Evolutionary conservation across 2,113 vertebrate genomes (phyloP), one percentile per base, ranked within the genome.

Genomic region (Phainopepla nitens): DNA sequence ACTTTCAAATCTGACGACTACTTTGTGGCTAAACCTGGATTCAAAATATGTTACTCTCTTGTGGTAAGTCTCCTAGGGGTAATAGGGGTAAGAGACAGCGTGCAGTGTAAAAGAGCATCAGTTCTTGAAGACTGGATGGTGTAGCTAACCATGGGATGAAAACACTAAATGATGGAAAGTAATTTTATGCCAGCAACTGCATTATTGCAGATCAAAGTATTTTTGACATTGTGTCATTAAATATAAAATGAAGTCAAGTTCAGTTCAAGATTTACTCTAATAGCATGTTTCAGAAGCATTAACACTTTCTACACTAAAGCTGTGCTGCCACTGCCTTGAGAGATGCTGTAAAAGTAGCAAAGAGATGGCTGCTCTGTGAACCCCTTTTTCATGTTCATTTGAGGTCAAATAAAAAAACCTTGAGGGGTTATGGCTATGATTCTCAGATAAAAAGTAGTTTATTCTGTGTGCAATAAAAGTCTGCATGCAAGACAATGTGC

Each of bases 1-100:
- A 99, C 98, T 84, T 99, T 99, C 98, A 99, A 99, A 94, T 99
- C 99, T 0, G 99, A 99, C 93, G 99, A 99, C 95, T 99, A 99
- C 96, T 99, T 99, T 97, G 99, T 99, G 85, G 99, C 99, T 95
- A 99, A 99, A 97, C 99, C 99, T 10, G 99, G 99, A 96, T 99
- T 99, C 97, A 99, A 98, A 98, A 97, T 99, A 95, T 98, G 99
- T 97, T 99, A 99, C 96, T 98, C 99, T 15, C 97, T 98, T 89
- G 97, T 99, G 99, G 99, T 99, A 98, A 99, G 99, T 98, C 81
- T 57, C 12, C 57, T 78, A 57, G 16, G 64, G 8, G 3, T 49
- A 57, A 54, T 47, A 7, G 35, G 61, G 85, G 57, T 90, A 68
- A 89, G 71, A 89, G 49, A 45, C n/a, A 73, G 56, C 53, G 49